A percentile compares a stretch with the other conserved stretches of the same genome.
These are phyloP conservation scores for Vireo griseus DNA, from an alignment of 2,797 vertebrate genomes.

Conservation along the genomic window DNA sequence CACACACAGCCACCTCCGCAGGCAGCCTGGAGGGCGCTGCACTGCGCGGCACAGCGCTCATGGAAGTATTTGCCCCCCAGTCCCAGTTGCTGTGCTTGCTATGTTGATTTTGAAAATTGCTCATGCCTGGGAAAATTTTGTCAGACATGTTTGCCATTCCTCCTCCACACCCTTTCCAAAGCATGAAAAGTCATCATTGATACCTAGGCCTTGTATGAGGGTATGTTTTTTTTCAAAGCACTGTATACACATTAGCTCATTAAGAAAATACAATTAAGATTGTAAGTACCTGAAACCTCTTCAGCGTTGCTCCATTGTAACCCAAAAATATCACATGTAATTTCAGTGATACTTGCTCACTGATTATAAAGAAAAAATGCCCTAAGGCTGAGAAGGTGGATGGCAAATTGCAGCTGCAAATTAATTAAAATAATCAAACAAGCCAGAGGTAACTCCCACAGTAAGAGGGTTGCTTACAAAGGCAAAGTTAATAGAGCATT, in stretches of 20 bases:
- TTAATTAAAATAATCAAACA: constrained; percentile 54
- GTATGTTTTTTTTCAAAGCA: not conserved
- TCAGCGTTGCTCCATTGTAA: not conserved
- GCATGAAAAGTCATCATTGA: not conserved
- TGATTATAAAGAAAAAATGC: not conserved
- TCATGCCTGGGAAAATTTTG: not conserved
- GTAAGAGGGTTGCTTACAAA: constrained; percentile 14
- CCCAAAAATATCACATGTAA: constrained; percentile 6
- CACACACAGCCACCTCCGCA: accelerated
- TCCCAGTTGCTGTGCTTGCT: not conserved
- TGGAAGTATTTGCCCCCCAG: accelerated
- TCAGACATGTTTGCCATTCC: not conserved
- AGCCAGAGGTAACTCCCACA: constrained; percentile 18
- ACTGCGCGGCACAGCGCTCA: accelerated
- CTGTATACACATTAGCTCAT: not conserved
- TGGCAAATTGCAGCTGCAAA: constrained; percentile 44
- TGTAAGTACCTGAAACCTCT: not conserved
- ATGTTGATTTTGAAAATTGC: not conserved
- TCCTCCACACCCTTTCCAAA: not conserved
- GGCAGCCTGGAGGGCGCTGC: accelerated
- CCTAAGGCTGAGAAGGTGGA: constrained; percentile 4
- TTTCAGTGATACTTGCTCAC: constrained; percentile 20
- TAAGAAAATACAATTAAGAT: constrained; percentile 11
- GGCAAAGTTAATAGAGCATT: constrained; percentile 13
- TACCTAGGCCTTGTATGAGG: not conserved